Evolutionary conservation across 2,888 invertebrate species (phyloP), one percentile per base, ranked within the genome.

Genomic region (Drosophila paranaensis): DNA sequence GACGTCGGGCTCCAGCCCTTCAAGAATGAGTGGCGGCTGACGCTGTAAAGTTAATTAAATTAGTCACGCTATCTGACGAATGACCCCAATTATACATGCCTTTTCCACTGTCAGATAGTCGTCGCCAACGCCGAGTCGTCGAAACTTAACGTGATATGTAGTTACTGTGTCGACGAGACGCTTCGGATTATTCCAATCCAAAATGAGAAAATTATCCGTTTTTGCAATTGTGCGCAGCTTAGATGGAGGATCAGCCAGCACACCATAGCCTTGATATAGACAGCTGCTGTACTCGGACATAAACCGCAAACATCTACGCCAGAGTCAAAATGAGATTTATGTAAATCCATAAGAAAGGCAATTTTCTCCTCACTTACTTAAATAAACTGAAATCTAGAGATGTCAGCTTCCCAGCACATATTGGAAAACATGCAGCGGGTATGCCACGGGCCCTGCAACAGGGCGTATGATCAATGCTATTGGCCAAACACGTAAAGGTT

Each of bases 211-310:
- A 90, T 95, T 95, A 0, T 95, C 95, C 81, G 96, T 95, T 71
- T 96, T 95, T 90, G 96, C 96, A 40, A 96, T 95, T 8, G 97
- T 94, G 81, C 95, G 95, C 3, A 97, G 93, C 56, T 94, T 94
- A 0, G 94, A 94, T 0, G 97, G 97, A 0, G 95, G 94, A 35
- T 96, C 95, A 0, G 97, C 96, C 1, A 97, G 93, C 0, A 97
- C 97, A 0, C 97, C 97, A 92, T 97, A 97, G 16, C 97, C 97
- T 93, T 97, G 96, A 74, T 97, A 94, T 27, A 97, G 94, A 90
- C 97, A 97, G 93, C 96, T 97, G 46, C 96, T 95, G 93, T 96
- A 97, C 46, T 96, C 95, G 8, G 94, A 94, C 96, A 97, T 97
- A 93, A 96, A 96, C 66, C 96, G 95, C 67, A 97, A 94, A 91